These are phyloP conservation scores for Eulemur coronatus DNA, from an alignment of 2,797 vertebrate species.

Conservation along the genomic window DNA sequence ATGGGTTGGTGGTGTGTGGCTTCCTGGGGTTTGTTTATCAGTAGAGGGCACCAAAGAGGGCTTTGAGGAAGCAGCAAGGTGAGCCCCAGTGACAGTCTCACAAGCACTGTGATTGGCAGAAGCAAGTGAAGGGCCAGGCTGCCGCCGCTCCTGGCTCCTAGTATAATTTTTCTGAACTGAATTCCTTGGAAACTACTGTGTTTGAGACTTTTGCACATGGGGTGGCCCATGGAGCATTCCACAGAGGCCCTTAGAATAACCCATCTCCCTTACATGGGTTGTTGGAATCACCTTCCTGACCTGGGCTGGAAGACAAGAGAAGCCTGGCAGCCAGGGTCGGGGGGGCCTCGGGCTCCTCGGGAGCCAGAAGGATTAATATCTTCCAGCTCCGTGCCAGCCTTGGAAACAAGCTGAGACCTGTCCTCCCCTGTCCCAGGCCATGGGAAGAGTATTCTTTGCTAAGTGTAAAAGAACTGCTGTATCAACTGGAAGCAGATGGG, in stretches of 20 bases:
- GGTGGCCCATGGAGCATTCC: background rate
- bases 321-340: background rate
- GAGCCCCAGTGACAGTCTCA: background rate
- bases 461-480: background rate
- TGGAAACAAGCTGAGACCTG: background rate
- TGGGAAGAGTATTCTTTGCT: background rate
- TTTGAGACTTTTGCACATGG: background rate
- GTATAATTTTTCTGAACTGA: background rate
- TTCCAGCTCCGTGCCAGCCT: background rate
- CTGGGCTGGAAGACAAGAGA: background rate
- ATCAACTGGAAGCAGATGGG: background rate
- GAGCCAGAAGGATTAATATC: background rate
- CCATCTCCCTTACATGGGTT: background rate
- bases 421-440: too few species aligned
- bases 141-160: background rate
- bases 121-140: background rate
- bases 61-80: background rate
- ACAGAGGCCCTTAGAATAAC: background rate
- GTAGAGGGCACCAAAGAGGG: background rate
- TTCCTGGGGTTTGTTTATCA: background rate
- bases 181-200: background rate
- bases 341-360: background rate
- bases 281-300: background rate
- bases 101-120: background rate
- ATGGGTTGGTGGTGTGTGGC: background rate